Conservation (phyloP, 2,797 vertebrate genomes). For the Acanthurus leucopareius region DNA sequence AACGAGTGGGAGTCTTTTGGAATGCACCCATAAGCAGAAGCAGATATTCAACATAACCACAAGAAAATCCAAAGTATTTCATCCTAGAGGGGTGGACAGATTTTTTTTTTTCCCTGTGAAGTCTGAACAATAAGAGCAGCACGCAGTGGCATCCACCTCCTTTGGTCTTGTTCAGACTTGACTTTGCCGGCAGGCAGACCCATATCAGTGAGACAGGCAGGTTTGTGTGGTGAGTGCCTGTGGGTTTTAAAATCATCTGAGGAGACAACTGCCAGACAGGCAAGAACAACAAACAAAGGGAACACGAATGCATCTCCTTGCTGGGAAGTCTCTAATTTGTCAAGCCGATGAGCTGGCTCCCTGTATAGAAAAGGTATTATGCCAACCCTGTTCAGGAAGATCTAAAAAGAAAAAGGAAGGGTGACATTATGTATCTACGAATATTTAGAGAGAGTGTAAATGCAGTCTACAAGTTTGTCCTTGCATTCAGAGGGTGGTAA, state of each 20-base stretch:
- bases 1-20: constrained; percentile 8
- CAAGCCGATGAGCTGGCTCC: constrained; percentile 41
- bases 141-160: constrained; percentile 48
- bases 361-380: constrained; percentile 25
- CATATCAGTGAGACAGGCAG: constrained; percentile 68
- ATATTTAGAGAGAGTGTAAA: constrained; percentile 7
- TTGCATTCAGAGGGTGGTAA: constrained; percentile 1
- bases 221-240: constrained; percentile 72
- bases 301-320: constrained; percentile 57
- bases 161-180: constrained; percentile 75
- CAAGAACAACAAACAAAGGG: constrained; percentile 77
- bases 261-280: constrained; percentile 78
- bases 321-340: constrained; percentile 71
- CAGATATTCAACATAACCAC: constrained; percentile 39
- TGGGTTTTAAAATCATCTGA: constrained; percentile 76
- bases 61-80: constrained; percentile 55
- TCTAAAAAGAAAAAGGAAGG: constrained; percentile 5
- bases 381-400: constrained; percentile 32
- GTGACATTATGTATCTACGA: neutral
- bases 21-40: constrained; percentile 40
- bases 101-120: constrained; percentile 45
- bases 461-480: constrained; percentile 8
- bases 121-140: constrained; percentile 61
- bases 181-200: constrained; percentile 66
- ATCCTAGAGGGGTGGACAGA: constrained; percentile 35